These are phyloP conservation scores for Lasioglossum vierecki DNA, from an alignment of 2,888 invertebrate genomes.

Conservation along the genomic window DNA sequence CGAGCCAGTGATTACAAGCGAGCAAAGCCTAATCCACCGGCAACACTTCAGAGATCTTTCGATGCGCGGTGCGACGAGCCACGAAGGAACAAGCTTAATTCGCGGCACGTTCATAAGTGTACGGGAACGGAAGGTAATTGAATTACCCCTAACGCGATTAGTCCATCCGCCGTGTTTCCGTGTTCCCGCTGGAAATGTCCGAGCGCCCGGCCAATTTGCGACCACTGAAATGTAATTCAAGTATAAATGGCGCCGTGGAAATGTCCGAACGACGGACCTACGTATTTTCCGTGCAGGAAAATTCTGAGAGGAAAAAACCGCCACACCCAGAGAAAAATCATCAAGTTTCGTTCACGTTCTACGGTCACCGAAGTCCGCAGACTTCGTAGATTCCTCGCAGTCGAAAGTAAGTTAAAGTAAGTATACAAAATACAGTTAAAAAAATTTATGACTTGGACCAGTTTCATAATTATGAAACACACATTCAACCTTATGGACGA, in stretches of 20 bases:
- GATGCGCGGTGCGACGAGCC: slow-evolving; percentile 44
- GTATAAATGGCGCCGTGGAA: background rate
- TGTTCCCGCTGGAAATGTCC: slow-evolving; percentile 17
- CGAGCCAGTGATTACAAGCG: slow-evolving; percentile 52
- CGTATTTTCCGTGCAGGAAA: background rate
- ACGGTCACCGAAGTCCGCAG: background rate
- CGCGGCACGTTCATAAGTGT: slow-evolving; percentile 44
- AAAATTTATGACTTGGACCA: too few species aligned
- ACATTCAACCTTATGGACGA: too few species aligned
- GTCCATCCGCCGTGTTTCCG: slow-evolving; percentile 40
- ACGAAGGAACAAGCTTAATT: slow-evolving; percentile 54
- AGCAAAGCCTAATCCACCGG: slow-evolving; percentile 28
- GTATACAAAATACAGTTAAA: background rate
- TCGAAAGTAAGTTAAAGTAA: background rate
- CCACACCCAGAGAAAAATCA: background rate
- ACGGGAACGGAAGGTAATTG: slow-evolving; percentile 40
- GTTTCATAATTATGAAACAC: too few species aligned
- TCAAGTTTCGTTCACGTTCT: background rate
- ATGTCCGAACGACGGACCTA: background rate
- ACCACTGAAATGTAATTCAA: background rate
- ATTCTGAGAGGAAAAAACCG: background rate
- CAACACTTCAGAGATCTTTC: slow-evolving; percentile 52
- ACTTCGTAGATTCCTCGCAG: background rate
- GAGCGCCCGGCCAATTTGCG: slow-evolving; percentile 20
- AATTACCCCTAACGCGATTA: slow-evolving; percentile 60